Percentiles rank a stretch among this genome's conserved stretches.
phyloP scores from a whole-genome alignment of 2,888 invertebrate genomes.

The Athalia cordata region DNA sequence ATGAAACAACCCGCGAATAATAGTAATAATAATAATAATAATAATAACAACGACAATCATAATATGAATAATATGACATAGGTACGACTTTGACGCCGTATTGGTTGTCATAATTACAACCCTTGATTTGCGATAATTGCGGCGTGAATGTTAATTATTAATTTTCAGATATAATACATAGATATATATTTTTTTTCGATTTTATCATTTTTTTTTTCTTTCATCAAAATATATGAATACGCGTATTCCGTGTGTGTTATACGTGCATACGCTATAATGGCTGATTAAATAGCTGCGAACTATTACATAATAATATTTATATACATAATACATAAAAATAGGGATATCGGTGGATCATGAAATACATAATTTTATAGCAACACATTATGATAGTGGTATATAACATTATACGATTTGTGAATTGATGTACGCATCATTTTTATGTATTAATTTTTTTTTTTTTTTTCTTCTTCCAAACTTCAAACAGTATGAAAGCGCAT shows the following conservation, averaged over 20 bases:
- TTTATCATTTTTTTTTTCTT: constrained; percentile 30
- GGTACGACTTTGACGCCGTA: too few species aligned
- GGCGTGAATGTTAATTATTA: background rate
- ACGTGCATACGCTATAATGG: background rate
- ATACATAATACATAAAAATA: constrained; percentile 6
- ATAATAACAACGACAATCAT: too few species aligned
- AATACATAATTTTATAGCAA: constrained; percentile 11
- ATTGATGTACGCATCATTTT: constrained; percentile 35
- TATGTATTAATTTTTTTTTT: background rate
- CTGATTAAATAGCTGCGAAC: background rate
- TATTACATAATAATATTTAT: background rate
- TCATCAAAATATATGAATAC: constrained; percentile 4
- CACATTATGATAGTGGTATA: background rate
- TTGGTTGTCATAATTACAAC: too few species aligned
- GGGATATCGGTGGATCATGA: background rate
- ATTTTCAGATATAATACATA: too few species aligned
- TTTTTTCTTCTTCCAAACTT: background rate
- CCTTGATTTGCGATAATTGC: too few species aligned
- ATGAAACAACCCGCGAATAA: constrained; percentile 27
- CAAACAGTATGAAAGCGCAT: constrained; percentile 17
- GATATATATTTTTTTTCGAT: background rate
- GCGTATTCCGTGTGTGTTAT: background rate
- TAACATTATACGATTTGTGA: constrained; percentile 14
- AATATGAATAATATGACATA: too few species aligned
- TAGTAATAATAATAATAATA: background rate